Evolutionary conservation across 2,888 invertebrate genomes (phyloP).

Genomic region (Volucella inflata): DNA sequence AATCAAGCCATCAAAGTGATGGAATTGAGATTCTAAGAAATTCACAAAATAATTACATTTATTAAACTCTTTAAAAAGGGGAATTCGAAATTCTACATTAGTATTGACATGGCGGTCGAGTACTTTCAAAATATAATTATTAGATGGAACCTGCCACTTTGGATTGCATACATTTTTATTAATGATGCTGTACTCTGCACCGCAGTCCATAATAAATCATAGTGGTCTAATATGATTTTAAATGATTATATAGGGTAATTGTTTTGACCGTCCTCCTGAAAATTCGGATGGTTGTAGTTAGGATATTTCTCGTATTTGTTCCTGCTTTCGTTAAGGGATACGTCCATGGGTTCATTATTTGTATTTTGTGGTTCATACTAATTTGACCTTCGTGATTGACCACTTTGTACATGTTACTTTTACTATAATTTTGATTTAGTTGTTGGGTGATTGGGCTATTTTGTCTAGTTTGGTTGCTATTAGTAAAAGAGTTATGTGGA

Average conservation of each 20-base stretch:
- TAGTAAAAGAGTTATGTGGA: neutral
- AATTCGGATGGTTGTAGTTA: neutral
- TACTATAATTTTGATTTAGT: neutral
- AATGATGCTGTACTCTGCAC: too few relatives aligned
- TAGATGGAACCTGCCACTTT: too few relatives aligned
- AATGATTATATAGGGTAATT: neutral
- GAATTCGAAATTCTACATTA: neutral
- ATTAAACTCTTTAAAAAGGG: slow-evolving; percentile 21
- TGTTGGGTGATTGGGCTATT: neutral
- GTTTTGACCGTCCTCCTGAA: neutral
- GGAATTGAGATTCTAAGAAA: too few relatives aligned
- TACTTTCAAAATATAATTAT: too few relatives aligned
- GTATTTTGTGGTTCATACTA: neutral
- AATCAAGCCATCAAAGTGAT: neutral
- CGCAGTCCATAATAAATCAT: neutral
- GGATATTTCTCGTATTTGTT: neutral
- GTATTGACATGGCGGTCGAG: too few relatives aligned
- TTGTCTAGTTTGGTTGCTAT: neutral
- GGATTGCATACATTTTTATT: too few relatives aligned
- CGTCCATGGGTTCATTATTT: neutral
- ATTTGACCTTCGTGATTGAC: neutral
- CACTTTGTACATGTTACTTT: neutral
- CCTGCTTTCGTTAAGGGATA: neutral
- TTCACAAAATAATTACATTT: slow-evolving; percentile 8
- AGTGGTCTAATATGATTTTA: neutral